Percentiles rank a stretch among this genome's conserved stretches.
phyloP scores from a whole-genome alignment of 2,797 vertebrate genomes.

The Gephyroberyx darwinii region DNA sequence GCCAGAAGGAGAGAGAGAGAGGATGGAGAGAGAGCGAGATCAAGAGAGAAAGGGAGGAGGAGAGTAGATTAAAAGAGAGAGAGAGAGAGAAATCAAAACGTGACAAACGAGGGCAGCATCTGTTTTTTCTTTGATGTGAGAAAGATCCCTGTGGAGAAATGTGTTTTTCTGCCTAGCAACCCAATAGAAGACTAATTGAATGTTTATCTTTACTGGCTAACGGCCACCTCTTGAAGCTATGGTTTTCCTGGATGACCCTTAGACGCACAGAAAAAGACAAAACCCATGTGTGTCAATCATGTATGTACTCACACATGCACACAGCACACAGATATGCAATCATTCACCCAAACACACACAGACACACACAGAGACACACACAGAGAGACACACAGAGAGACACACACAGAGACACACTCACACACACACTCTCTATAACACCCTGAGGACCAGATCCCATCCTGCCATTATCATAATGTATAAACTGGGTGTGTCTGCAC shows the following conservation, averaged over 20 bases:
- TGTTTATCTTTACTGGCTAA: constrained; percentile 58
- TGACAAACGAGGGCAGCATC: constrained; percentile 58
- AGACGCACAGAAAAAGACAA: not conserved
- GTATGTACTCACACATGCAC: not conserved
- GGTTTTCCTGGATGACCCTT: constrained; percentile 14
- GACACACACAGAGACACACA: not conserved
- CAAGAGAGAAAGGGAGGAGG: constrained; percentile 26
- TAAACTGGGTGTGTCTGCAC: constrained; percentile 38
- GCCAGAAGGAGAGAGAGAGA: constrained; percentile 15
- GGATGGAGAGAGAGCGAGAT: not conserved
- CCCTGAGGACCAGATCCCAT: constrained; percentile 16
- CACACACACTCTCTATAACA: constrained; percentile 1
- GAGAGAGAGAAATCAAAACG: constrained; percentile 59
- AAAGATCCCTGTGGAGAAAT: constrained; percentile 38
- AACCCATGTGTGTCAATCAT: not conserved
- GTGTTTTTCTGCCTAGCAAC: constrained; percentile 64
- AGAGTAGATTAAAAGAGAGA: constrained; percentile 56
- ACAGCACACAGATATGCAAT: not conserved
- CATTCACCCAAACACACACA: not conserved
- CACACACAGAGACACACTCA: not conserved
- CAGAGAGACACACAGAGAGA: not conserved
- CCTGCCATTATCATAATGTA: constrained; percentile 38
- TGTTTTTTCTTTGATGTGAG: constrained; percentile 62
- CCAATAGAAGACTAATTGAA: constrained; percentile 47
- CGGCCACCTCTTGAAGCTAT: constrained; percentile 29